phyloP scores from a whole-genome alignment of 2,888 invertebrate genomes.

The Apocheima hispidaria region DNA sequence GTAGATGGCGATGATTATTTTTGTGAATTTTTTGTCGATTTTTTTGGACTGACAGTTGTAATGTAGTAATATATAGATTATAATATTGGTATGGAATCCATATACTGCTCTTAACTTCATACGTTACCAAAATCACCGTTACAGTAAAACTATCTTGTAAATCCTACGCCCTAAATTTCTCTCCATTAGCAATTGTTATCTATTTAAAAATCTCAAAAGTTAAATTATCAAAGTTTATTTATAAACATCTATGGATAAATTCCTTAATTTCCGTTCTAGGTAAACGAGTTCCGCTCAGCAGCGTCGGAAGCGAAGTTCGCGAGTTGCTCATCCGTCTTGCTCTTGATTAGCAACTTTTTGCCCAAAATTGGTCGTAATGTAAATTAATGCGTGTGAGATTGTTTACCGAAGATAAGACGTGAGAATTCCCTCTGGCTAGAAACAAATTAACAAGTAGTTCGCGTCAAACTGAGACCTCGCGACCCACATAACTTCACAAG shows the following conservation, averaged over 20 bases:
- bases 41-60: too few species aligned
- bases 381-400: conserved; percentile 10
- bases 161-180: neutral
- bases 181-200: neutral
- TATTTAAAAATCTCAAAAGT: conserved; percentile 21
- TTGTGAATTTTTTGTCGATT: too few species aligned
- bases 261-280: conserved; percentile 24
- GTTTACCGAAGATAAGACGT: neutral
- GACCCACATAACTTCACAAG: too few species aligned
- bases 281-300: conserved; percentile 16
- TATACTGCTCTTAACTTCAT: too few species aligned
- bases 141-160: too few species aligned
- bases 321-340: conserved; percentile 19
- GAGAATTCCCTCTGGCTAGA: neutral
- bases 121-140: neutral
- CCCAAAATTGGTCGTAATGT: neutral
- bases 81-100: too few species aligned
- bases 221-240: conserved; percentile 23
- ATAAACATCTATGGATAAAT: conserved; percentile 18
- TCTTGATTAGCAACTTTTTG: conserved; percentile 26
- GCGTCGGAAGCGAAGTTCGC: conserved; percentile 14
- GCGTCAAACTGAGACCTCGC: too few species aligned
- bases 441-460: too few species aligned
- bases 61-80: too few species aligned
- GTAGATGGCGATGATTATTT: too few species aligned